phyloP scores from a whole-genome alignment of 2,888 invertebrate genomes.

The Napeogenes sylphis region DNA sequence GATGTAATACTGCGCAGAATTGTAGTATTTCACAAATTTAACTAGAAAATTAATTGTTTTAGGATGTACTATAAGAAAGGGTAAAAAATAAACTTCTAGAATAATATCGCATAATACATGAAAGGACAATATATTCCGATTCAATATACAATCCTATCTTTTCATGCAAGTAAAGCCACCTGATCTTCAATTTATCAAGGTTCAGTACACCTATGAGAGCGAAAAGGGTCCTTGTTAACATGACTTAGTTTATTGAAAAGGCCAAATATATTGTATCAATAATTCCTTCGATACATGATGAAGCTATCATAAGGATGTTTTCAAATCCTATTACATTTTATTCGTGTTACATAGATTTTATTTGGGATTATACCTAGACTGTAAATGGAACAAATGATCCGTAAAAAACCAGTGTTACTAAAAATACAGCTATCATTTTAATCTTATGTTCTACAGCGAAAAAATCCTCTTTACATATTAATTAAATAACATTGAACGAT shows the following conservation, averaged over 20 bases:
- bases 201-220: conserved; percentile 5
- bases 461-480: no score
- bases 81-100: neutral
- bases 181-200: conserved; percentile 12
- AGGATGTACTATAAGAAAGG: neutral
- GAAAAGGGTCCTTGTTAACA: conserved; percentile 9
- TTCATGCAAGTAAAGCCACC: conserved; percentile 4
- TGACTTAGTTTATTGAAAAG: conserved; percentile 8
- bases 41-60: neutral
- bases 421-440: no score
- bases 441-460: no score
- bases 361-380: no score
- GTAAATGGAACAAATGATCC: no score
- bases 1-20: no score
- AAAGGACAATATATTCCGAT: conserved; percentile 5
- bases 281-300: conserved; percentile 3
- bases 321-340: neutral
- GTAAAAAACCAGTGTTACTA: no score
- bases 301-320: neutral
- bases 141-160: conserved; percentile 7
- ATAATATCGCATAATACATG: neutral
- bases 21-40: no score
- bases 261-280: conserved; percentile 6
- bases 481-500: no score
- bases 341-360: neutral